Conservation (phyloP, 53 echinoderm and acorn worm genomes). For the Astropecten irregularis region DNA sequence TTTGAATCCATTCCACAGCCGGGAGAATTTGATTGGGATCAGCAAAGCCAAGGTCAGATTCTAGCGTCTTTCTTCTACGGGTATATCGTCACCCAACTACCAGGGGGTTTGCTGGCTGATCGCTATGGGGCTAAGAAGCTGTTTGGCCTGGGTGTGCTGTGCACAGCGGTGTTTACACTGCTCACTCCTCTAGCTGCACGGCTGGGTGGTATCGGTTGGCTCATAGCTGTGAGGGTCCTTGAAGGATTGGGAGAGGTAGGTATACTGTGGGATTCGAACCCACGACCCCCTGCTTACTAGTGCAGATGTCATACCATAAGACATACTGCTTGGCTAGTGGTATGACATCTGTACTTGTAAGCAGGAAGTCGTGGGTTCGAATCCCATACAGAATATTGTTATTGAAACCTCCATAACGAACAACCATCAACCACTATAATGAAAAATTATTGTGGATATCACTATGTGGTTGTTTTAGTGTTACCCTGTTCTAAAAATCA, state of each 20-base stretch:
- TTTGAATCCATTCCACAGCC: background rate
- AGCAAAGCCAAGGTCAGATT: conserved; percentile 74
- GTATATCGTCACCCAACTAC: conserved; percentile 91
- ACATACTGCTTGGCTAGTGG: background rate
- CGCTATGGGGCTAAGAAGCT: conserved; percentile 79
- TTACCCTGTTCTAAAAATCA: too few relatives aligned
- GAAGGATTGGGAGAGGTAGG: conserved; percentile 95
- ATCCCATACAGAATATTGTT: too few relatives aligned
- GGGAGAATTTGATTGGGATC: conserved; percentile 78
- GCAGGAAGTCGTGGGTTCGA: too few relatives aligned
- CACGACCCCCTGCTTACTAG: too few relatives aligned
- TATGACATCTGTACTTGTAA: too few relatives aligned
- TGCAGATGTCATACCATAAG: too few relatives aligned
- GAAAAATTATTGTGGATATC: too few relatives aligned
- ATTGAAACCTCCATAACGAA: background rate
- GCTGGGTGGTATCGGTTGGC: conserved; percentile 55
- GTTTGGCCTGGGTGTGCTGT: conserved; percentile 77
- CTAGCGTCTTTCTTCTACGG: conserved; percentile 95
- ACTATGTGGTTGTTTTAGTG: too few relatives aligned
- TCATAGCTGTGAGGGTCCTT: conserved; percentile 74
- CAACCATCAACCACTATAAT: background rate
- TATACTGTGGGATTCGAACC: too few relatives aligned
- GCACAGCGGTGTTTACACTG: conserved; percentile 83
- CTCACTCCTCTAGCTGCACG: conserved; percentile 82
- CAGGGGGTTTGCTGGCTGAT: conserved; percentile 79